These are phyloP conservation scores for Antedon mediterranea DNA, from an alignment of 53 echinoderm and acorn worm species.

Conservation along the genomic window DNA sequence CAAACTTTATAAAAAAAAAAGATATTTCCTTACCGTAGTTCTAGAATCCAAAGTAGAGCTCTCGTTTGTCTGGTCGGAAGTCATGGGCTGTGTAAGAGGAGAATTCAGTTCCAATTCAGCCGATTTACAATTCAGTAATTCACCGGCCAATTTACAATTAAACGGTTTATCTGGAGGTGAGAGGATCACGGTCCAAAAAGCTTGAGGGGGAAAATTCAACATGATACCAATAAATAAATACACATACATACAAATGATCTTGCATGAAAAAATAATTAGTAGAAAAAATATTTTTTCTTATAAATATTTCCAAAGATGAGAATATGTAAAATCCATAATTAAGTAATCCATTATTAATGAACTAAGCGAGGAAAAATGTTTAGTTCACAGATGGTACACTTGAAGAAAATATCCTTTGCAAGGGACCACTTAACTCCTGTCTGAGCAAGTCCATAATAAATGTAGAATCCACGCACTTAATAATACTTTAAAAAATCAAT, in stretches of 20 bases:
- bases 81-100: conserved; percentile 63
- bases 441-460: neutral
- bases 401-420: neutral
- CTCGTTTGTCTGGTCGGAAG: conserved; percentile 86
- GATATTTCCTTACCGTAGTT: conserved; percentile 2
- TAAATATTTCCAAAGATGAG: neutral
- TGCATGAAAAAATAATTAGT: neutral
- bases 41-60: conserved; percentile 57
- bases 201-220: conserved; percentile 99
- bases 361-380: neutral
- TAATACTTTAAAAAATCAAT: neutral
- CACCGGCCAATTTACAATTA: neutral
- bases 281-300: neutral
- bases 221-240: conserved; percentile 27
- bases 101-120: neutral
- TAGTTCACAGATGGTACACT: neutral
- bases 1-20: neutral
- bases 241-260: neutral
- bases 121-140: neutral
- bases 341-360: neutral
- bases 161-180: conserved; percentile 26
- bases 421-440: neutral
- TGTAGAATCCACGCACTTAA: neutral
- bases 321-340: neutral
- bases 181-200: conserved; percentile 98